Base-by-base conservation (phyloP, 2,797 vertebrate genomes). In the Neosalanx taihuensis region DNA sequence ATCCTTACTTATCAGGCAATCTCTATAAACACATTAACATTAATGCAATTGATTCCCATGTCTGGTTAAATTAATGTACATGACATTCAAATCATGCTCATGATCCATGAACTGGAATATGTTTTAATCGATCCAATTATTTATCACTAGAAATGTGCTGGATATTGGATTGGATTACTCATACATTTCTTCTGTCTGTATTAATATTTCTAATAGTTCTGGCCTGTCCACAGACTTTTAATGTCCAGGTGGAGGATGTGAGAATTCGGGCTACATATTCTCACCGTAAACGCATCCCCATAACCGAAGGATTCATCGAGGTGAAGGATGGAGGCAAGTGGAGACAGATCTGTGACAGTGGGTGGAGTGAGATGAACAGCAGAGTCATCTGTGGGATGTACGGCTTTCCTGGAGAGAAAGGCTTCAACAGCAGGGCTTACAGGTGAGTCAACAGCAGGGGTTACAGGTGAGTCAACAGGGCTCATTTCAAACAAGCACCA, bases 361-460 rank as follows among this genome's bases (percentile, higher is more conserved):
- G 92, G 56, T 99, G 98, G 98, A 96, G 89, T 0, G 70, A 80
- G 71, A 92, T 91, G 80, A 97, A 97, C 74, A 94, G 89, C 84
- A 91, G 93, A 0, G 96, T 99, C 1, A 86, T 98, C 83, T 99
- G 97, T 0, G 98, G 98, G 87, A 99, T 99, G 97, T 95, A 96
- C 0, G 98, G 98, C 18, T 99, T 99, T 80, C 97, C 98, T 0
- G 80, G 84, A 0, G 95, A 96, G 83, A 97, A 94, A 84, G 91
- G 89, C 9, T 93, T 94, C 89, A 98, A 96, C 71, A 20, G 71
- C 76, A 93, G 90, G 31, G 92, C 94, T 56, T 99, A 98, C 93
- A 98, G 94, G 98, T 99, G 90, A 96, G 93, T 86, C 46, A 74
- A 67, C 18, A 15, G 5, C 76, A 93, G 90, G 31, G 92, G 94